Evolutionary conservation across 2,797 vertebrate genomes (phyloP).

Genomic region (Eulemur rubriventer): DNA sequence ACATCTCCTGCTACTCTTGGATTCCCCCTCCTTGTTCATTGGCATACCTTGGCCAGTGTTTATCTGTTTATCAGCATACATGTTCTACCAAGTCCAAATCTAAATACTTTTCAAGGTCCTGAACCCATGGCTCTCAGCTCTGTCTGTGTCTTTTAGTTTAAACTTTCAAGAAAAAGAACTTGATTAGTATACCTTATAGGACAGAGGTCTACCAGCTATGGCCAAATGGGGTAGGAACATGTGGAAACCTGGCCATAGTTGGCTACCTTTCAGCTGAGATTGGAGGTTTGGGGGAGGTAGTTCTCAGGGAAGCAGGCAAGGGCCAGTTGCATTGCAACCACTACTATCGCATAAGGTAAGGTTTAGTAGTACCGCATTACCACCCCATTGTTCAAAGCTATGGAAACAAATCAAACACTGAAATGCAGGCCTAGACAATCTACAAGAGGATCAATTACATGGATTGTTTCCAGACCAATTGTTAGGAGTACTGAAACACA

Average conservation of each 20-base stretch:
- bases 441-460: background rate
- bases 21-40: background rate
- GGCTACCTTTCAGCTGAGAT: background rate
- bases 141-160: background rate
- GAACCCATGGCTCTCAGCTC: background rate
- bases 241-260: background rate
- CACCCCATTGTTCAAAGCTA: background rate
- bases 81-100: background rate
- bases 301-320: background rate
- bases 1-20: background rate
- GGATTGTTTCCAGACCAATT: background rate
- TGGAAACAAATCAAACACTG: background rate
- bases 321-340: background rate
- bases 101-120: background rate
- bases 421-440: background rate
- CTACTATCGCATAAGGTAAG: background rate
- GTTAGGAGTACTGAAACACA: background rate
- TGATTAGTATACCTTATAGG: background rate
- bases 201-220: background rate
- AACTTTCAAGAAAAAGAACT: constrained; percentile 2
- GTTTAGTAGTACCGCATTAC: background rate
- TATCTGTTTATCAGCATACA: background rate
- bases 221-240: background rate
- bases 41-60: background rate
- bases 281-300: background rate